A percentile compares a stretch with the other conserved stretches of the same genome.
phyloP scores from a whole-genome alignment of 1,140 invertebrate species.

The Lasaia peninsularis region DNA sequence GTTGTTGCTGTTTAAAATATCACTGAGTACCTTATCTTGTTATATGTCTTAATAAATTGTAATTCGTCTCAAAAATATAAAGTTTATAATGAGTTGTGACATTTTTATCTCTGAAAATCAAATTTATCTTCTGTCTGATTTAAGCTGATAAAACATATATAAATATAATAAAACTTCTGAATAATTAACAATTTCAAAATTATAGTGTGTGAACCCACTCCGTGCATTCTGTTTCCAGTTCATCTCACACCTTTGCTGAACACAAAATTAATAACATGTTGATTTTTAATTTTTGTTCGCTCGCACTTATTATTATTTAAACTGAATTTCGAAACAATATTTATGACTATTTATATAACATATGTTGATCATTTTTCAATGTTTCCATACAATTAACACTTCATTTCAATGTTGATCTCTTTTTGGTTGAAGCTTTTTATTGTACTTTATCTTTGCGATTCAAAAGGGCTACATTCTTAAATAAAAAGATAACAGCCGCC shows the following conservation, averaged over 20 bases:
- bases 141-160: too few relatives aligned
- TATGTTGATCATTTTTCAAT: constrained; percentile 77
- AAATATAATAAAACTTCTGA: neutral
- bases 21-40: too few relatives aligned
- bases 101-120: too few relatives aligned
- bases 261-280: constrained; percentile 74
- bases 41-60: too few relatives aligned
- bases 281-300: constrained; percentile 73
- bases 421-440: constrained; percentile 32
- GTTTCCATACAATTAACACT: constrained; percentile 74
- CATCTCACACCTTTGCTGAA: constrained; percentile 65
- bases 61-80: too few relatives aligned
- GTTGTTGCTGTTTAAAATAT: neutral
- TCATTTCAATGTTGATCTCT: constrained; percentile 68
- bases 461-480: constrained; percentile 12
- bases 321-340: constrained; percentile 72
- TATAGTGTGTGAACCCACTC: constrained; percentile 25
- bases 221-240: constrained; percentile 38
- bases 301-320: constrained; percentile 77
- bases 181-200: neutral
- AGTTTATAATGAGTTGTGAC: too few relatives aligned
- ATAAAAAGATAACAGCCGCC: too few relatives aligned
- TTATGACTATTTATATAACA: constrained; percentile 77
- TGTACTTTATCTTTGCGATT: constrained; percentile 19
- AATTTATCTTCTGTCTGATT: too few relatives aligned